Evolutionary conservation across 2,797 vertebrate genomes (phyloP).

Genomic region (Sebastes kiyomatsui): DNA sequence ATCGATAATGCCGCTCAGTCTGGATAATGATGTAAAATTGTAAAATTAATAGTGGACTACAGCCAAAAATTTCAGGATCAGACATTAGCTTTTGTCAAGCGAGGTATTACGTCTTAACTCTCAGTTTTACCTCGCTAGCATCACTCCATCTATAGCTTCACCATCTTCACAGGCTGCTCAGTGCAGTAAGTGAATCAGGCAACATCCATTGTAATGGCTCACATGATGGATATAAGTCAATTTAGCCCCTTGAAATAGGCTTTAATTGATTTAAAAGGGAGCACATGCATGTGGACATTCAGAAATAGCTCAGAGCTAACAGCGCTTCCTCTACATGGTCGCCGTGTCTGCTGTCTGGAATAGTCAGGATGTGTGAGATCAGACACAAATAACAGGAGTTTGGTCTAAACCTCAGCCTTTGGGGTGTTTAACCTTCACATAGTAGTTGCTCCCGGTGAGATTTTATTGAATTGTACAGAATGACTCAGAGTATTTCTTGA

Average conservation of each 20-base stretch:
- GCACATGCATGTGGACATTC: conserved; percentile 24
- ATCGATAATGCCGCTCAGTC: background rate
- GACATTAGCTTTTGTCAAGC: background rate
- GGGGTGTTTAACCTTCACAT: background rate
- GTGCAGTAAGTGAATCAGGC: conserved; percentile 44
- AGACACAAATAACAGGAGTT: background rate
- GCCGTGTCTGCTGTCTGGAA: background rate
- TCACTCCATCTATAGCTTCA: conserved; percentile 16
- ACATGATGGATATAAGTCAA: conserved; percentile 56
- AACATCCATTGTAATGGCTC: conserved; percentile 24
- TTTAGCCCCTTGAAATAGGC: conserved; percentile 32
- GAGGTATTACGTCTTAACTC: background rate
- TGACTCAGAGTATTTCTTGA: background rate
- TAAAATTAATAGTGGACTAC: background rate
- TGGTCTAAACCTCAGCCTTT: background rate
- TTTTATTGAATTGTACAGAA: background rate
- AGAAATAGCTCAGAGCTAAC: conserved; percentile 13
- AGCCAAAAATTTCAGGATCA: background rate
- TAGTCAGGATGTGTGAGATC: conserved; percentile 6
- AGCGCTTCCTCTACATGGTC: conserved; percentile 1
- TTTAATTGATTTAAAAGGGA: conserved; percentile 49
- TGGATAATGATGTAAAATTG: background rate
- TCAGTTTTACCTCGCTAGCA: background rate
- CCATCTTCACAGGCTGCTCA: background rate
- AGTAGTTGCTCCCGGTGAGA: background rate